Conservation (phyloP, 2,888 invertebrate genomes). For the Luperina testacea region DNA sequence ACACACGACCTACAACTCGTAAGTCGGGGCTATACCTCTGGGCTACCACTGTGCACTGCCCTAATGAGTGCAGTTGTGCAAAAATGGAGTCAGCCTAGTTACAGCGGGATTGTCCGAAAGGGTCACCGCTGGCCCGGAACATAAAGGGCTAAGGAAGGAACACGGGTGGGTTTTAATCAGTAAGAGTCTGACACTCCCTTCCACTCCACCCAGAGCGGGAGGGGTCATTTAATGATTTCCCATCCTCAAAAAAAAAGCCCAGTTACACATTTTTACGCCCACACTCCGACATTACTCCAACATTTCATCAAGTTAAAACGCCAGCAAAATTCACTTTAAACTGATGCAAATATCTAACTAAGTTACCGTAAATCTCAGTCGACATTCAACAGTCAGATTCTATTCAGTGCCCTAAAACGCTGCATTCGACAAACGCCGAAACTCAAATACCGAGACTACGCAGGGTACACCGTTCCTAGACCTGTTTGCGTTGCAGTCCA, state of each 20-base stretch:
- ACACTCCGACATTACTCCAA: not conserved
- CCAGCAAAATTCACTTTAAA: constrained; percentile 62
- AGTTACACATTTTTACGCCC: not conserved
- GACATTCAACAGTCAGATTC: constrained; percentile 53
- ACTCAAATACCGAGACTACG: constrained; percentile 66
- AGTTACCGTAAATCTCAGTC: constrained; percentile 40
- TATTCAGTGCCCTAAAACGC: constrained; percentile 50
- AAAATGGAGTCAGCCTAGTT: not conserved
- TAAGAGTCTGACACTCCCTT: too few relatives aligned
- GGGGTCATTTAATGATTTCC: too few relatives aligned
- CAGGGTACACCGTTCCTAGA: constrained; percentile 46
- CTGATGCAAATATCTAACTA: constrained; percentile 55
- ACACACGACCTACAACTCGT: not conserved
- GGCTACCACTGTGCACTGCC: too few relatives aligned
- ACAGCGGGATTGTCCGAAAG: not conserved
- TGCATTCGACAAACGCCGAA: constrained; percentile 56
- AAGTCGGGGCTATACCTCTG: not conserved
- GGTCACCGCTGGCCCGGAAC: too few relatives aligned
- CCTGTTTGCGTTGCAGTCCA: constrained; percentile 79
- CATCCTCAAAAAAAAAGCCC: too few relatives aligned
- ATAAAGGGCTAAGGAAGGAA: too few relatives aligned
- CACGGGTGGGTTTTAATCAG: too few relatives aligned
- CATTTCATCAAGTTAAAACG: constrained; percentile 28
- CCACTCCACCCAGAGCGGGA: too few relatives aligned
- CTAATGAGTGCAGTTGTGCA: not conserved